A percentile compares a stretch with the other conserved stretches of the same genome.
phyloP scores from a whole-genome alignment of 1,140 invertebrate genomes.

The Zaprionus davidi region DNA sequence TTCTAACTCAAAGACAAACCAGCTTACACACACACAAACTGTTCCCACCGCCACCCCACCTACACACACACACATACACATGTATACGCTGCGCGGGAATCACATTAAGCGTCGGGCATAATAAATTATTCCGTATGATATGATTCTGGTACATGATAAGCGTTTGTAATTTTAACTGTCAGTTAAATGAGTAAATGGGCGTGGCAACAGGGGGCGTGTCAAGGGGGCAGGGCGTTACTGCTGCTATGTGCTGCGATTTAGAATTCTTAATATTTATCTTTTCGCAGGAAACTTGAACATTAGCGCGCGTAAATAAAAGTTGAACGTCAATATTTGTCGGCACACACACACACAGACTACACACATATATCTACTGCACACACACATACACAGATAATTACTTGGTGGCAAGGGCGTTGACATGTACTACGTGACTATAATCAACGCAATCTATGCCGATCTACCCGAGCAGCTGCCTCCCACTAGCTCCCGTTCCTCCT shows the following conservation, averaged over 20 bases:
- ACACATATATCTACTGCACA: constrained; percentile 22
- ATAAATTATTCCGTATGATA: constrained; percentile 83
- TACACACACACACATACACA: constrained; percentile 49
- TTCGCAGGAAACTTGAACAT: constrained; percentile 78
- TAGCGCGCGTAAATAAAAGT: constrained; percentile 81
- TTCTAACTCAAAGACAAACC: constrained; percentile 78
- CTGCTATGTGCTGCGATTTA: constrained; percentile 63
- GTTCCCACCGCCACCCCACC: too few relatives aligned
- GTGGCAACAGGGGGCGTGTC: constrained; percentile 20
- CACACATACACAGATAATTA: constrained; percentile 57
- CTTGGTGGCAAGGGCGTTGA: constrained; percentile 53
- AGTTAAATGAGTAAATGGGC: constrained; percentile 80
- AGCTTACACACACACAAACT: constrained; percentile 15
- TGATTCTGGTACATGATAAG: constrained; percentile 83
- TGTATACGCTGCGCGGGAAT: constrained; percentile 70
- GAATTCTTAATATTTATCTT: constrained; percentile 82
- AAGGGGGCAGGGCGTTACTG: neutral
- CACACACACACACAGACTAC: constrained; percentile 26
- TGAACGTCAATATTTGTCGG: constrained; percentile 75
- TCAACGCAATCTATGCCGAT: constrained; percentile 63
- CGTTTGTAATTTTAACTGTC: constrained; percentile 83
- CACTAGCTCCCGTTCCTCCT: neutral
- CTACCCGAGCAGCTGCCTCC: constrained; percentile 12
- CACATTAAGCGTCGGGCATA: constrained; percentile 81
- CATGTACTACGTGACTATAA: constrained; percentile 82